Evolutionary conservation across 2,797 vertebrate genomes (phyloP), one percentile per base, ranked within the genome.

Genomic region (Rachycentron canadum): DNA sequence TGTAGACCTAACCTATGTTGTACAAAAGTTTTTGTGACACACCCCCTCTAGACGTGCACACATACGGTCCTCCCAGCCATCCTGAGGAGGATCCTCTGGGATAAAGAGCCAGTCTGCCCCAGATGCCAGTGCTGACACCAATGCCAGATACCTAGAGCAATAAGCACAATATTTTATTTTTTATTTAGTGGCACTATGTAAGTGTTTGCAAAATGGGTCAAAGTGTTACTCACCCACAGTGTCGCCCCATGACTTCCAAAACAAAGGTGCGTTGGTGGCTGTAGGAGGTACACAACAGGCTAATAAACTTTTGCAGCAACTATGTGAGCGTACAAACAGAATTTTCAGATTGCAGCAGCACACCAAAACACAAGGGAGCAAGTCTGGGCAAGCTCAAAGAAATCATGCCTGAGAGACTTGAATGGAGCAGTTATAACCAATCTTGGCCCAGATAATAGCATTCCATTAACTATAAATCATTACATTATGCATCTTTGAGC

Each of bases 21-120:
- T 21, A 25, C 10, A 45, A 10, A 7, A 8, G 3, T 19, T 52
- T 64, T 56, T 3, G 1, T n/a, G 36, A 5, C 89, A 94, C 81
- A 97, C 98, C 94, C 92, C 90, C 13, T 96, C 96, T 0, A 99
- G 96, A 61, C 97, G 94, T 78, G 94, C 82, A 0, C 98, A 99
- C 96, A 99, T 97, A 17, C 83, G 91, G 79, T 98, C 97, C 87
- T 99, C 97, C 98, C 98, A 99, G 81, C 96, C 96, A 0, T 98
- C 96, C 66, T 95, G 93, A 0, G 98, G 98, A 7, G 98, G 98
- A 19, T 95, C 93, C 79, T 99, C 98, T 0, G 98, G 98, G 75
- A 99, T 99, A 85, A 99, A 97, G 50, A 99, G 95, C 98, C 97
- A 99, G 89, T 99, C 98, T 0, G 98, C 98, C 0, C 98, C 98